These are phyloP conservation scores for Drosophila merina DNA, from an alignment of 2,888 invertebrate genomes.

Conservation along the genomic window DNA sequence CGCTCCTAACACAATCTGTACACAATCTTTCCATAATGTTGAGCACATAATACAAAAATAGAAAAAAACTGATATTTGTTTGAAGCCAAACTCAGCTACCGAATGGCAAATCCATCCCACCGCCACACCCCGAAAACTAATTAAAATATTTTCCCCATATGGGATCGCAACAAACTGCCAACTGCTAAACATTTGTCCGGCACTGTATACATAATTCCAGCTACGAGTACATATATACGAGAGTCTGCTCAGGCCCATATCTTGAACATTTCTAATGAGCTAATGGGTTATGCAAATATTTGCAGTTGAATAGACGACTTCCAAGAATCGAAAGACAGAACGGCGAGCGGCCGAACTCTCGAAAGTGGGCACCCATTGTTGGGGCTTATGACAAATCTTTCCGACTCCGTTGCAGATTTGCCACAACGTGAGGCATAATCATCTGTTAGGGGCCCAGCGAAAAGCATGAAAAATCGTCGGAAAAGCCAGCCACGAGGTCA, in stretches of 20 bases:
- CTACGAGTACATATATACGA: neutral
- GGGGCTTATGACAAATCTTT: slow-evolving; percentile 66
- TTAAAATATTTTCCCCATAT: slow-evolving; percentile 71
- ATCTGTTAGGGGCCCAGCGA: slow-evolving; percentile 59
- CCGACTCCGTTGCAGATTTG: slow-evolving; percentile 43
- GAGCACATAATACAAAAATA: slow-evolving; percentile 36
- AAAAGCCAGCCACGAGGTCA: slow-evolving; percentile 64
- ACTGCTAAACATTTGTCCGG: slow-evolving; percentile 34
- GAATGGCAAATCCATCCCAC: slow-evolving; percentile 27
- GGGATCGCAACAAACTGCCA: slow-evolving; percentile 62
- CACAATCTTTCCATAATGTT: slow-evolving; percentile 66
- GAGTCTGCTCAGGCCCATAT: slow-evolving; percentile 31
- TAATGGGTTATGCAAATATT: slow-evolving; percentile 78
- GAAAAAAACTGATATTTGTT: neutral
- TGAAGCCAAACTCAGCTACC: neutral
- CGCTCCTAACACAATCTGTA: slow-evolving; percentile 47
- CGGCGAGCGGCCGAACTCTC: slow-evolving; percentile 3
- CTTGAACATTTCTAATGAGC: slow-evolving; percentile 50
- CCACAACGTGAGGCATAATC: slow-evolving; percentile 64
- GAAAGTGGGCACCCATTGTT: slow-evolving; percentile 57
- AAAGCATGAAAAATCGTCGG: slow-evolving; percentile 8
- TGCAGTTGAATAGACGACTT: slow-evolving; percentile 68
- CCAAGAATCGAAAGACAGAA: slow-evolving; percentile 43
- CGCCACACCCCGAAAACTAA: slow-evolving; percentile 68
- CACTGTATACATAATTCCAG: slow-evolving; percentile 10